phyloP scores from a whole-genome alignment of 2,113 vertebrate genomes.

The Entomyzon cyanotis region DNA sequence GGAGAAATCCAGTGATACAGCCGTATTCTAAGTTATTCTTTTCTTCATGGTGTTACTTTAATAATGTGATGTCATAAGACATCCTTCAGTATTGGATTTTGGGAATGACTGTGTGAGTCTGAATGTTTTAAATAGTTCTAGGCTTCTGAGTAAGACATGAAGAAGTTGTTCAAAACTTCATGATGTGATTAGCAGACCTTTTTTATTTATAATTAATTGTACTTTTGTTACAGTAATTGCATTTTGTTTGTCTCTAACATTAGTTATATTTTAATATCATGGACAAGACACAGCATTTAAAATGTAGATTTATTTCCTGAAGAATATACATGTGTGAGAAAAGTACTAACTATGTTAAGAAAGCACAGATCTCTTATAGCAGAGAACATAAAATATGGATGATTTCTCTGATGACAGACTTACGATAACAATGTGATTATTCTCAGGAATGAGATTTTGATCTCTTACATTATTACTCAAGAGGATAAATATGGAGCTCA shows the following conservation, averaged over 20 bases:
- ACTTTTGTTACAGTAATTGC: neutral
- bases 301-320: neutral
- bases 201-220: neutral
- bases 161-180: neutral
- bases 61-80: neutral
- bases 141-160: neutral
- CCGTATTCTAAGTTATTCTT: neutral
- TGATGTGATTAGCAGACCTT: neutral
- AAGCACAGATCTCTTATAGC: neutral
- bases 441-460: slow-evolving; percentile 49
- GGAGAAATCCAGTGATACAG: neutral
- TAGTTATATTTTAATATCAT: neutral
- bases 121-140: neutral
- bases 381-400: neutral
- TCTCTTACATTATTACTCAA: slow-evolving; percentile 57
- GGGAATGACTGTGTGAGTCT: neutral
- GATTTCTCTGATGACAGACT: slow-evolving; percentile 60
- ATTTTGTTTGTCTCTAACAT: neutral
- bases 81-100: neutral
- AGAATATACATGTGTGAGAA: neutral
- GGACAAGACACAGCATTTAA: neutral
- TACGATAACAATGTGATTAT: slow-evolving; percentile 50
- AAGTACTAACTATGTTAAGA: neutral
- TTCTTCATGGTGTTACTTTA: neutral
- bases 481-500: slow-evolving; percentile 26